Percentiles rank a stretch among this genome's conserved stretches.
Conservation (phyloP, 1,140 invertebrate genomes). For the Lasaia peninsularis region DNA sequence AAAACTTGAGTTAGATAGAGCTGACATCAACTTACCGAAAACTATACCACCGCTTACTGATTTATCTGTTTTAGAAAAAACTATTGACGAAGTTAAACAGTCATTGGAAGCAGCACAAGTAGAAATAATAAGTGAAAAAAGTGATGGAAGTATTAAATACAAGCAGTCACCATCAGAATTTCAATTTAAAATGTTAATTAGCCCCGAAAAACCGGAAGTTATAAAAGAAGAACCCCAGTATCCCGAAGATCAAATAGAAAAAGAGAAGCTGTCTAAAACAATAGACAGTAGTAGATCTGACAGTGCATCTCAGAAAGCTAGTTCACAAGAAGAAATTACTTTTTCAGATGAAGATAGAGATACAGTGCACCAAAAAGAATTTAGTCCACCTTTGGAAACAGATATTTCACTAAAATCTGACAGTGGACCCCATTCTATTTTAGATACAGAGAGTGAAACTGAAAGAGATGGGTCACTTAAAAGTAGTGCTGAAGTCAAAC, state of each 20-base stretch:
- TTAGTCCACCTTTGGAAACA: constrained; percentile 59
- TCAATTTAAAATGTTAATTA: constrained; percentile 80
- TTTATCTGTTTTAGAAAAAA: constrained; percentile 78
- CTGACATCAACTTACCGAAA: constrained; percentile 62
- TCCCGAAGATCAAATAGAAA: constrained; percentile 49
- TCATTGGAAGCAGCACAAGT: constrained; percentile 81
- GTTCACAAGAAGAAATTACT: constrained; percentile 63
- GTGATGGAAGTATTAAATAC: constrained; percentile 75
- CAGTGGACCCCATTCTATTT: constrained; percentile 73
- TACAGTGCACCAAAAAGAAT: constrained; percentile 65
- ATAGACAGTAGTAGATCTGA: constrained; percentile 61
- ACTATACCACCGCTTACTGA: constrained; percentile 69
- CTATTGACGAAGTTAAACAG: constrained; percentile 84
- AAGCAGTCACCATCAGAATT: constrained; percentile 86
- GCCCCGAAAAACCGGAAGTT: constrained; percentile 72
- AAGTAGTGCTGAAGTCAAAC: constrained; percentile 69
- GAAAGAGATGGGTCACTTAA: constrained; percentile 67
- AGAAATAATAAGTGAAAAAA: constrained; percentile 81
- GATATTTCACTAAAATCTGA: constrained; percentile 72
- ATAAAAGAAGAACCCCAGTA: constrained; percentile 71
- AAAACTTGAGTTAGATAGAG: constrained; percentile 74
- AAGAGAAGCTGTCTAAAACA: constrained; percentile 35
- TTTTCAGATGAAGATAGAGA: constrained; percentile 69
- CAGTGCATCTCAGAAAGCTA: constrained; percentile 55
- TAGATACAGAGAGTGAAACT: constrained; percentile 73